phyloP scores from a whole-genome alignment of 2,113 vertebrate genomes.

The Uria aalge region DNA sequence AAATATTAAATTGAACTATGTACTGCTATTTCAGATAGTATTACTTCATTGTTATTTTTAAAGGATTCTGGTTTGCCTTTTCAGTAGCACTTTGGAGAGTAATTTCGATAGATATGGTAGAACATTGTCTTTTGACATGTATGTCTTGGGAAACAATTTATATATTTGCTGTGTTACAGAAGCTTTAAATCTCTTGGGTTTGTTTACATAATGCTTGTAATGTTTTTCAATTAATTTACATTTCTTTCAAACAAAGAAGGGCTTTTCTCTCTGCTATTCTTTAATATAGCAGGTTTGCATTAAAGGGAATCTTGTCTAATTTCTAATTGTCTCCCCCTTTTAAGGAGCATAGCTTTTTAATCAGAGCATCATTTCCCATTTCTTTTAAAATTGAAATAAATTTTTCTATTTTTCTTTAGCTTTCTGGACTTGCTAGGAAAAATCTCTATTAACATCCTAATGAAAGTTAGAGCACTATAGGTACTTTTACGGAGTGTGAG shows the following conservation, averaged over 20 bases:
- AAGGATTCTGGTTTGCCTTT: not conserved
- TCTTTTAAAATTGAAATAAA: not conserved
- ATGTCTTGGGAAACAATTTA: not conserved
- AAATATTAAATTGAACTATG: not conserved
- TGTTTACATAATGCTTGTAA: conserved; percentile 32
- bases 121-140: not conserved
- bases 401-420: not conserved
- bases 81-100: conserved; percentile 9
- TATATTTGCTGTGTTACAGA: conserved; percentile 7
- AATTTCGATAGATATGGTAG: not conserved
- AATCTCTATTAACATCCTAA: not conserved
- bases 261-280: not conserved
- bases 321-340: not conserved
- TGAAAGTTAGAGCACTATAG: not conserved
- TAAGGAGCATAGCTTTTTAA: not conserved
- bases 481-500: not conserved
- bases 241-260: conserved; percentile 8
- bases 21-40: not conserved
- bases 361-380: not conserved
- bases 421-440: not conserved
- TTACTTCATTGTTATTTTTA: not conserved
- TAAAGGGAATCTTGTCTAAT: not conserved
- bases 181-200: conserved; percentile 25
- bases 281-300: not conserved
- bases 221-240: not conserved